Evolutionary conservation across 2,888 invertebrate species (phyloP).

Genomic region (Metacarcinus magister): DNA sequence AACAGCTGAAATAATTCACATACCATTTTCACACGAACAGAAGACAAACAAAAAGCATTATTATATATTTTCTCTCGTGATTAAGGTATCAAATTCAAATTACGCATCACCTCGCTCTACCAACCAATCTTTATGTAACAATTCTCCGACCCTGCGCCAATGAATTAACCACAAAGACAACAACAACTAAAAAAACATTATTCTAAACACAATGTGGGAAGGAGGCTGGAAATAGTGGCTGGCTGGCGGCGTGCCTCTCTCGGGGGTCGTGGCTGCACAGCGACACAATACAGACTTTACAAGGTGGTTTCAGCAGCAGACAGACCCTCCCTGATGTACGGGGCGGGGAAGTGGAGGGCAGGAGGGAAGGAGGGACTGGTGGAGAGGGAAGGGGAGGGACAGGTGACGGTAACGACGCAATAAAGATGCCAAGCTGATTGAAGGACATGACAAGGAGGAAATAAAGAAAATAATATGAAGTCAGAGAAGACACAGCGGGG

Average conservation of each 20-base stretch:
- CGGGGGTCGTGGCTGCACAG: background rate
- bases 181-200: background rate
- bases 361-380: background rate
- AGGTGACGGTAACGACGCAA: slow-evolving; percentile 36
- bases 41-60: no score
- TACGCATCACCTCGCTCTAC: no score
- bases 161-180: background rate
- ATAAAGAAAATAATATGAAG: slow-evolving; percentile 53
- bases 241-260: background rate
- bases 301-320: background rate
- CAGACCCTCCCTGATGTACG: background rate
- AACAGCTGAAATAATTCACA: no score
- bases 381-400: background rate
- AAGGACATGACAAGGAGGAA: slow-evolving; percentile 37
- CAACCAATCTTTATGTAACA: no score
- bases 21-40: no score
- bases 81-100: no score
- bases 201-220: background rate
- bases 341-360: background rate
- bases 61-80: no score
- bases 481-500: slow-evolving; percentile 27
- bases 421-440: slow-evolving; percentile 39
- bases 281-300: background rate
- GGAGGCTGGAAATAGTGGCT: background rate
- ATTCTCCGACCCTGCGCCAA: no score